phyloP scores from a whole-genome alignment of 2,797 vertebrate species.

The Sebastes baramenuke region DNA sequence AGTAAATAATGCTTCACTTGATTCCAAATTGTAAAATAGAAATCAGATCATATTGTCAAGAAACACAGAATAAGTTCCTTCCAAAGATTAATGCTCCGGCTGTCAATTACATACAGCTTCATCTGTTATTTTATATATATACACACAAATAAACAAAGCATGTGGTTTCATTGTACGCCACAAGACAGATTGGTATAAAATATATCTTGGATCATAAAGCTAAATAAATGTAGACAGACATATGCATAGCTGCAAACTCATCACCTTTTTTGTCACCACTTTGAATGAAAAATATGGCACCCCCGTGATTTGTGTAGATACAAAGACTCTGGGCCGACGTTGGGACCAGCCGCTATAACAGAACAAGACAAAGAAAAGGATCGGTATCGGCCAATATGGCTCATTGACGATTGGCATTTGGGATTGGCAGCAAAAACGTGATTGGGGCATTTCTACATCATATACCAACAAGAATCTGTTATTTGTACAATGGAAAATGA shows the following conservation, averaged over 20 bases:
- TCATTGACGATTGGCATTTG: too few relatives aligned
- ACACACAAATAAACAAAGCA: neutral
- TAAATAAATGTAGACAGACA: neutral
- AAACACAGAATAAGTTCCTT: neutral
- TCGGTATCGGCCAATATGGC: too few relatives aligned
- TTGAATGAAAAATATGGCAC: neutral
- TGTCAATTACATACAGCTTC: neutral
- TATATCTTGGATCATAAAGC: neutral
- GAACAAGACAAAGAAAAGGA: too few relatives aligned
- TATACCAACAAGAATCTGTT: neutral
- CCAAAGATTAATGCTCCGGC: neutral
- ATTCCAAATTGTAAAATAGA: neutral
- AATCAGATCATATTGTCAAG: neutral
- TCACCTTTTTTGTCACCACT: neutral
- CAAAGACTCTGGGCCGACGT: neutral
- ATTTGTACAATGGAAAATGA: neutral
- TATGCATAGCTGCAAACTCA: neutral
- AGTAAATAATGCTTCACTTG: neutral
- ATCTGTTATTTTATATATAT: neutral
- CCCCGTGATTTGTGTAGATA: neutral
- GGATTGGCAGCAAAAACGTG: too few relatives aligned
- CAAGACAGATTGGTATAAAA: neutral
- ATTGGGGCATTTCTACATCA: too few relatives aligned
- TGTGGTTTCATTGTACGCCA: neutral
- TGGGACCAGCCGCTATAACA: too few relatives aligned